These are phyloP conservation scores for Meloidogyne exigua DNA, from an alignment of 1,140 invertebrate genomes.

Conservation along the genomic window DNA sequence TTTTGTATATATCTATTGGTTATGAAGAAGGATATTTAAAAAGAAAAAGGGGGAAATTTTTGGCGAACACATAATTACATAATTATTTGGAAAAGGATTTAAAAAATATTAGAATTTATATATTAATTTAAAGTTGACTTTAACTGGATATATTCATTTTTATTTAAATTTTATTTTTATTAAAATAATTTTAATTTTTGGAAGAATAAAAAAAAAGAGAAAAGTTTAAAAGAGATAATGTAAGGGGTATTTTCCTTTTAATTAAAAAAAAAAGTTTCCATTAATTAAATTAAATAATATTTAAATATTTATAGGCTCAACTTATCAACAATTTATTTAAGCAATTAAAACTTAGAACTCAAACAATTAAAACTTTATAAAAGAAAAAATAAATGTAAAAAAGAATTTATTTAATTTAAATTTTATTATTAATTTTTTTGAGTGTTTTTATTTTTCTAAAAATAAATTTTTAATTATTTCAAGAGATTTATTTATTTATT, in stretches of 20 bases:
- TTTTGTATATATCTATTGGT: not conserved
- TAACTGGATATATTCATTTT: no score
- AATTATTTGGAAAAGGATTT: slow-evolving; percentile 15
- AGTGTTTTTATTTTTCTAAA: not conserved
- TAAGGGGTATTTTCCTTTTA: no score
- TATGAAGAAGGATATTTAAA: not conserved
- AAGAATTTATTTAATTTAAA: not conserved
- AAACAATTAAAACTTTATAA: slow-evolving; percentile 19
- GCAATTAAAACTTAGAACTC: slow-evolving; percentile 42
- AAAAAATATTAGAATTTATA: no score
- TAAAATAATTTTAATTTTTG: no score
- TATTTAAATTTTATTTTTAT: no score
- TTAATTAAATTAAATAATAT: no score
- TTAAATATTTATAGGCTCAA: slow-evolving; percentile 32
- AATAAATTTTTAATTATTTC: no score
- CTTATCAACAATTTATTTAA: slow-evolving; percentile 45
- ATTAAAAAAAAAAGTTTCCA: no score
- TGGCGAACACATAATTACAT: not conserved
- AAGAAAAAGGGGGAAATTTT: not conserved
- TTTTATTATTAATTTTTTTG: not conserved
- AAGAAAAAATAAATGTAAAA: not conserved
- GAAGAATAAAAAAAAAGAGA: no score
- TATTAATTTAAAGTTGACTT: not conserved
- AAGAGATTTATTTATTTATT: not conserved
- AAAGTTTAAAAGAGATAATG: no score